Base-by-base conservation (phyloP, 1,140 invertebrate genomes). In the Rhizoglyphus robini region DNA sequence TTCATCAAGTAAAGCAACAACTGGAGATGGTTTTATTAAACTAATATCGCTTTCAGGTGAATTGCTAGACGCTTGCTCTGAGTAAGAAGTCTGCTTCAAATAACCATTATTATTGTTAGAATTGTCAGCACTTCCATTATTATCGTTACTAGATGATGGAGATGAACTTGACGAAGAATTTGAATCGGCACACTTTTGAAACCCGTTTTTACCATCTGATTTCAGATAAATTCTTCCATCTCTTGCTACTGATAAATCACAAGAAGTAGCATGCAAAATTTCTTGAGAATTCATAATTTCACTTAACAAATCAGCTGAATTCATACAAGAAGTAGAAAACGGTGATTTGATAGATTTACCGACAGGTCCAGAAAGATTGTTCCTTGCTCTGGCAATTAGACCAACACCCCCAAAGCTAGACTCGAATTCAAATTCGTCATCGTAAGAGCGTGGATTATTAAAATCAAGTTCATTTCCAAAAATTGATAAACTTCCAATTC, bases 251-350 rank as follows among this genome's bases (percentile, higher is more conserved):
- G 78, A 81, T 3, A 87, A 75, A 13, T 82, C 74, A 11, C 78
- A 74, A 65, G 82, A 81, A 62, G 81, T 84, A 0, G 84, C 83
- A 71, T 86, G 83, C 72, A 88, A 82, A n/a, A 84, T 75, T 65
- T 83, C 81, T 75, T 90, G 88, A 66, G 81, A 81, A 59, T 82
- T 80, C 69, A 92, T 77, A 66, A 92, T 90, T 67, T 78, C 83
- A 11, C 82, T 83, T 0, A 92, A 73, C 0, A 92, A 70, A 74
- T 88, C 84, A 18, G 65, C 38, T 51, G 51, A 34, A 61, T 32
- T 36, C 8, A 25, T 49, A 32, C 46, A 32, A 18, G 48, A 3
- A 11, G 13, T n/a, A 29, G 20, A n/a, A n/a, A n/a, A n/a, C n/a
- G 38, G 13, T 32, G 29, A 20, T 36, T 59, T 57, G 32, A 65